Base-by-base conservation (phyloP, 2,113 vertebrate species). In the Ursus arctos region DNA sequence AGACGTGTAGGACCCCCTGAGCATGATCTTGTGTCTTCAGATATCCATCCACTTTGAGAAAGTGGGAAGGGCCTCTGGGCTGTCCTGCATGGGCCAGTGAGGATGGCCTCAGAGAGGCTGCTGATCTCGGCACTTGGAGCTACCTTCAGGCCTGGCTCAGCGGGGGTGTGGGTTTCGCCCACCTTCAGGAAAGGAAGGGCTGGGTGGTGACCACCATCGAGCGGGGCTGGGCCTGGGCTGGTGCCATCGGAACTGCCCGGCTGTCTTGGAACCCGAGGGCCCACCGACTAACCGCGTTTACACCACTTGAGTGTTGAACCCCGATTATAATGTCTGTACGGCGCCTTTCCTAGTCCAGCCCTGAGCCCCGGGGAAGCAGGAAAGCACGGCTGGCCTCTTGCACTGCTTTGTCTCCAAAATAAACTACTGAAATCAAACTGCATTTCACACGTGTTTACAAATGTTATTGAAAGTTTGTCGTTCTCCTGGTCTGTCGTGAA, bases 351-450 rank as follows among this genome's bases (percentile, higher is more conserved):
- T 97, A 94, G 94, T 98, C 98, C 93, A 97, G 85, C 97, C 98
- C 98, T 77, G 85, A 98, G 89, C 96, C 96, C 92, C 51, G 80
- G 94, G 97, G 98, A 94, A 92, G 98, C 98, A 82, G 97, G 99
- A 97, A 97, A 94, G 98, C 83, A 98, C 97, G 98, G 97, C 98
- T 97, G 72, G 98, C 98, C 99, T 98, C 98, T 98, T 98, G 98
- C 99, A 99, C 99, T 99, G 99, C 99, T 99, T 99, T 98, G 97
- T 98, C 98, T 99, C 98, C 96, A 97, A 98, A 99, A 99, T 99
- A 99, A 99, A 99, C 99, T 99, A 99, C 99, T 99, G 99, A 99
- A 98, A 99, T 99, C 97, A 98, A 98, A 98, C 98, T 95, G 97
- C 98, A 98, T 97, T 97, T 97, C 97, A 98, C 94, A 96, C 40